Evolutionary conservation across 2,797 vertebrate species (phyloP).

Genomic region (Poecilia picta): DNA sequence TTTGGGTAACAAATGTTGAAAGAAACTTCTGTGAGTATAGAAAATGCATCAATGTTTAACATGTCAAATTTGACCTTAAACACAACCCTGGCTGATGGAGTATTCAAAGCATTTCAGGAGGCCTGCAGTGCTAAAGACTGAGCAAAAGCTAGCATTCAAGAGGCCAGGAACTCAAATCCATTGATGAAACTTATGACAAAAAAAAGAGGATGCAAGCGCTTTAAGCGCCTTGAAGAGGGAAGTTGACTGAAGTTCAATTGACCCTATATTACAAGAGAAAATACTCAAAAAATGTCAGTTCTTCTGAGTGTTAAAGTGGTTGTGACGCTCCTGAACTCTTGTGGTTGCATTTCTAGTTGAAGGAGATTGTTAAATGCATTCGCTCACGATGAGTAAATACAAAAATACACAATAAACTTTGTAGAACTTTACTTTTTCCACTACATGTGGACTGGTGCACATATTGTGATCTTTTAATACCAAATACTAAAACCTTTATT

Average conservation of each 20-base stretch:
- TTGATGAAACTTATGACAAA: too few relatives aligned
- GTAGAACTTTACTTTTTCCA: not conserved
- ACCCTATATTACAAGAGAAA: not conserved
- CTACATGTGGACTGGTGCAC: not conserved
- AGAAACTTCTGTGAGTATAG: too few relatives aligned
- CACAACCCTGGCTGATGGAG: too few relatives aligned
- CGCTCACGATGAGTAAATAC: not conserved
- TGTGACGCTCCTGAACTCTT: not conserved
- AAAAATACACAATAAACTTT: not conserved
- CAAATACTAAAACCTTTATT: not conserved
- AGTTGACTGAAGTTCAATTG: not conserved
- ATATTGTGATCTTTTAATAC: not conserved
- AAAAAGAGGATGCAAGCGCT: too few relatives aligned
- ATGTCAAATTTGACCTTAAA: too few relatives aligned
- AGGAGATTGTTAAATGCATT: not conserved
- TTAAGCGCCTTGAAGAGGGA: too few relatives aligned
- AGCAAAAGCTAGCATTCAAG: too few relatives aligned
- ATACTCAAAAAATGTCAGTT: not conserved
- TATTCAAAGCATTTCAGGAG: too few relatives aligned
- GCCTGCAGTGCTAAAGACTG: too few relatives aligned
- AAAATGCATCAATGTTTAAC: too few relatives aligned
- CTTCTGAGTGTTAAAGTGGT: not conserved
- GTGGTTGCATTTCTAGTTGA: not conserved
- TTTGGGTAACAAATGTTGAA: too few relatives aligned
- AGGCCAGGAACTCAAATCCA: too few relatives aligned